phyloP scores from a whole-genome alignment of 1,140 invertebrate species.

The Littorina saxatilis region DNA sequence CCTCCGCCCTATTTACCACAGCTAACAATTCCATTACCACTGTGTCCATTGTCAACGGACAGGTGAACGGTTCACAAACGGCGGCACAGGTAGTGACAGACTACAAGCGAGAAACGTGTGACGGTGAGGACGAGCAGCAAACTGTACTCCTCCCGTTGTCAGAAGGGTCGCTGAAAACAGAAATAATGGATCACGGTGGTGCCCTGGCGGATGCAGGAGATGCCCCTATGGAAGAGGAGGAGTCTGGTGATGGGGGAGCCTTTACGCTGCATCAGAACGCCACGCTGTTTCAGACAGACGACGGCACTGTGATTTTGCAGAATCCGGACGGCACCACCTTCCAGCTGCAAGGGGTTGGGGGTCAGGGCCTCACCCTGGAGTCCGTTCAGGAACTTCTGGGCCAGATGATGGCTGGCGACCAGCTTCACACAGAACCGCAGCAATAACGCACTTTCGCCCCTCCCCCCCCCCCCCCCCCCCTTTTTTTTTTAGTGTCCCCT shows the following conservation, averaged over 20 bases:
- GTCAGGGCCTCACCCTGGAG: constrained; percentile 67
- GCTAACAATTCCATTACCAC: too few species aligned
- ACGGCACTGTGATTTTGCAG: constrained; percentile 67
- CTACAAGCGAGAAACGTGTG: too few species aligned
- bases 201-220: neutral
- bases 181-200: neutral
- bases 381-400: constrained; percentile 70
- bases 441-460: constrained; percentile 29
- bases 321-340: constrained; percentile 66
- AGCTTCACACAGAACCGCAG: constrained; percentile 42
- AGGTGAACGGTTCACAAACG: neutral
- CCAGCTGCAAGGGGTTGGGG: constrained; percentile 67
- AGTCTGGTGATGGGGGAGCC: constrained; percentile 1
- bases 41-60: neutral
- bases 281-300: constrained; percentile 69
- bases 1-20: neutral
- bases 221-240: constrained; percentile 15
- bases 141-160: neutral
- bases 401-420: constrained; percentile 39
- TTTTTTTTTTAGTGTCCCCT: too few species aligned
- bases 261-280: constrained; percentile 35
- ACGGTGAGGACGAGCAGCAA: neutral
- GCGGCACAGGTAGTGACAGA: too few species aligned
- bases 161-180: neutral
- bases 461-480: too few species aligned